These are phyloP conservation scores for Oegoconia quadripuncta DNA, from an alignment of 2,888 invertebrate species.

Conservation along the genomic window DNA sequence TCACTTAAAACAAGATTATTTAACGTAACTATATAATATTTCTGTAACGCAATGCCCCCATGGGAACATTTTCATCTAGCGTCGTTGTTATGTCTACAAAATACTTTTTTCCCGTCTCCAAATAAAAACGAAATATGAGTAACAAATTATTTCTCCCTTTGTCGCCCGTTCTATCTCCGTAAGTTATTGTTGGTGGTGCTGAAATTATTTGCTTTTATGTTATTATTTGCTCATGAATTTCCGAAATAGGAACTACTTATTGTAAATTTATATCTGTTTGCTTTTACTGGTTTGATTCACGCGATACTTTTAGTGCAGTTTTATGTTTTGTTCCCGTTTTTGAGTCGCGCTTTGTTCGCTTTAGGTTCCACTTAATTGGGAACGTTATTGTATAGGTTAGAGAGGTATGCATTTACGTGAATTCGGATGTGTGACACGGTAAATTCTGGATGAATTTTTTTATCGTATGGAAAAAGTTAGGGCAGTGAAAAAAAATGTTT, in stretches of 20 bases:
- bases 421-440: too few relatives aligned
- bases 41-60: background rate
- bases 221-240: conserved; percentile 13
- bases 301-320: background rate
- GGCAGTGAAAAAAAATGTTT: too few relatives aligned
- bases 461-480: too few relatives aligned
- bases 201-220: conserved; percentile 20
- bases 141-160: conserved; percentile 15
- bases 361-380: too few relatives aligned
- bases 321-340: too few relatives aligned
- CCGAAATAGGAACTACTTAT: conserved; percentile 2
- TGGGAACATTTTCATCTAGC: background rate
- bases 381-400: too few relatives aligned
- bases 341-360: too few relatives aligned
- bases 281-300: background rate
- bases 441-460: too few relatives aligned
- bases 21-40: too few relatives aligned
- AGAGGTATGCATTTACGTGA: too few relatives aligned
- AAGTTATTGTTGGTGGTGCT: conserved; percentile 19
- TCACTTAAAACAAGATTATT: too few relatives aligned
- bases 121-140: conserved; percentile 17
- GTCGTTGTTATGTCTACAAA: background rate
- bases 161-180: conserved; percentile 16
- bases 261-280: background rate
- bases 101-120: conserved; percentile 6